Evolutionary conservation across 37 sponge, comb jelly and placozoan species (phyloP), one percentile per base, ranked within the genome.

Genomic region (Eunapius fragilis): DNA sequence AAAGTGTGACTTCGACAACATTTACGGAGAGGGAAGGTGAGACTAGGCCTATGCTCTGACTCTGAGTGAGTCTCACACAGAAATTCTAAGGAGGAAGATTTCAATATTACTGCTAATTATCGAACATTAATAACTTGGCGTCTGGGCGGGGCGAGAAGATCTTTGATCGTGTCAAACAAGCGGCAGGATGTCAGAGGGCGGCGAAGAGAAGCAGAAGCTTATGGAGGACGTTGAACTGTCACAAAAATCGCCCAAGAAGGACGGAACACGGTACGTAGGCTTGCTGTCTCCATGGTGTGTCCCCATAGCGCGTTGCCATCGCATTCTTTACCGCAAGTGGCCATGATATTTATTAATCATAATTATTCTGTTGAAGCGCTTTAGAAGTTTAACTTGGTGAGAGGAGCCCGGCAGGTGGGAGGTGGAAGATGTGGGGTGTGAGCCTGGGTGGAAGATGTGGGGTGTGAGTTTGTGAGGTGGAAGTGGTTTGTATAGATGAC

Each of bases 261-360:
- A 90, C 75, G 91, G 91, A 67, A 90, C 91, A 31, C 76, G 91
- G 91, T 86, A 27, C 45, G 80, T 72, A 9, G 73, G 23, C 10
- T 4, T 25, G 38, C 45, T 78, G 36, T 34, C 13, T 45, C 9
- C 47, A 9, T 45, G 9, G 47, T 45, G n/a, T n/a, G n/a, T n/a
- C n/a, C n/a, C n/a, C n/a, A n/a, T n/a, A n/a, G n/a, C n/a, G n/a
- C n/a, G n/a, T n/a, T n/a, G n/a, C n/a, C n/a, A n/a, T n/a, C n/a
- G n/a, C n/a, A 45, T 41, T 9, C 41, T 6, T 41, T 41, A 58
- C 58, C 58, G 1, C 58, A 58, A 58, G 22, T 19, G 14, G 58
- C 14, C 22, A 4, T 1, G 14, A 19, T 58, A 19, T 58, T 58
- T 58, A 58, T 19, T 2, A 19, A 58, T 58, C 22, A 19, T 17